Evolutionary conservation across 2,888 invertebrate genomes (phyloP).

Genomic region (Perdita meconis): DNA sequence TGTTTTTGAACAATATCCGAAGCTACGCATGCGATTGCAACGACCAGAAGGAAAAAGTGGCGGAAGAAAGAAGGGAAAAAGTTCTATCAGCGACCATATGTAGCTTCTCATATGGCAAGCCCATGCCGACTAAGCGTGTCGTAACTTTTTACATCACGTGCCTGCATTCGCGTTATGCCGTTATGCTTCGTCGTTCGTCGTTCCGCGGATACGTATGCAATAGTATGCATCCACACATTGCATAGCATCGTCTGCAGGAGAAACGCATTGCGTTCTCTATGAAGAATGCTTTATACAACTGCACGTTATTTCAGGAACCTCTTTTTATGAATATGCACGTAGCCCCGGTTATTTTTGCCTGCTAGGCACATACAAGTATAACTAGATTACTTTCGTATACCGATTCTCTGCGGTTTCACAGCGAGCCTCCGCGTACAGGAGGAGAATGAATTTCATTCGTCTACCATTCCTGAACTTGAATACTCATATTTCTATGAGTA

Average conservation of each 20-base stretch:
- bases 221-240: conserved; percentile 46
- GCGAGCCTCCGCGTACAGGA: background rate
- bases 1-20: background rate
- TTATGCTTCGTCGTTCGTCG: conserved; percentile 68
- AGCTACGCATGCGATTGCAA: background rate
- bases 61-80: conserved; percentile 3
- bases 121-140: conserved; percentile 61
- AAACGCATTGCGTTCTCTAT: conserved; percentile 42
- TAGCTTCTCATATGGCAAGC: conserved; percentile 41
- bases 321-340: conserved; percentile 30
- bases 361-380: too few species aligned
- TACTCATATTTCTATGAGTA: too few species aligned
- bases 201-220: conserved; percentile 54
- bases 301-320: conserved; percentile 20
- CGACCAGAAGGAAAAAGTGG: background rate
- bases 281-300: conserved; percentile 24
- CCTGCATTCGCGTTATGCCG: conserved; percentile 66
- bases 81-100: conserved; percentile 60
- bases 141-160: conserved; percentile 68
- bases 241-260: conserved; percentile 34
- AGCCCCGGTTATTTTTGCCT: conserved; percentile 34
- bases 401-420: background rate
- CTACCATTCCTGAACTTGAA: conserved; percentile 4
- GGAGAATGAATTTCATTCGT: background rate
- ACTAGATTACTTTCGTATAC: conserved; percentile 27